These are phyloP conservation scores for Ptiloglossa arizonensis DNA, from an alignment of 1,140 invertebrate species.

Conservation along the genomic window DNA sequence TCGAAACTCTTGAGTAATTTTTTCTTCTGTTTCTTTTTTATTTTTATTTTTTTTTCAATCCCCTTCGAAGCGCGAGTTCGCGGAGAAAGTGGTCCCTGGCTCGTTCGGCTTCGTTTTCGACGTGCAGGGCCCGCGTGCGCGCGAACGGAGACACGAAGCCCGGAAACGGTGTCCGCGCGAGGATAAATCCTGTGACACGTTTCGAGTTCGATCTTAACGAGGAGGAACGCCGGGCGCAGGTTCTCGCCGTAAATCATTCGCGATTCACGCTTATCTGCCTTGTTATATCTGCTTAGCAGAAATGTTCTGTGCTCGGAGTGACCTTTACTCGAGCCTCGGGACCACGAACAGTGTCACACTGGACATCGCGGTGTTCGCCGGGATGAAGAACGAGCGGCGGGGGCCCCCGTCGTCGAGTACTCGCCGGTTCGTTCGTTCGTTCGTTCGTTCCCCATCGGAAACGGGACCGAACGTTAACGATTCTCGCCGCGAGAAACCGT, in stretches of 20 bases:
- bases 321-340: conserved; percentile 28
- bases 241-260: conserved; percentile 52
- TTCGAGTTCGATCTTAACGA: conserved; percentile 50
- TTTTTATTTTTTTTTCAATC: too few species aligned
- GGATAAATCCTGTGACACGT: conserved; percentile 30
- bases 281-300: conserved; percentile 54
- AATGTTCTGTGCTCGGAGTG: conserved; percentile 11
- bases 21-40: too few species aligned
- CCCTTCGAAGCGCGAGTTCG: too few species aligned
- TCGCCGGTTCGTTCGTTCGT: too few species aligned
- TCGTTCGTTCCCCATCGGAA: background rate
- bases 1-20: too few species aligned
- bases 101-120: background rate
- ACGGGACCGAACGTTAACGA: conserved; percentile 14
- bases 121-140: background rate
- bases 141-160: background rate
- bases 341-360: conserved; percentile 19
- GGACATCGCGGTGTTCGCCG: conserved; percentile 17
- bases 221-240: conserved; percentile 34
- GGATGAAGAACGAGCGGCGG: conserved; percentile 2
- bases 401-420: background rate
- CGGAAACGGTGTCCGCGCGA: conserved; percentile 14
- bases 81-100: conserved; percentile 23
- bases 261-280: conserved; percentile 49
- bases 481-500: background rate